Conservation (phyloP, 2,888 invertebrate genomes). For the Andrena fulva region DNA sequence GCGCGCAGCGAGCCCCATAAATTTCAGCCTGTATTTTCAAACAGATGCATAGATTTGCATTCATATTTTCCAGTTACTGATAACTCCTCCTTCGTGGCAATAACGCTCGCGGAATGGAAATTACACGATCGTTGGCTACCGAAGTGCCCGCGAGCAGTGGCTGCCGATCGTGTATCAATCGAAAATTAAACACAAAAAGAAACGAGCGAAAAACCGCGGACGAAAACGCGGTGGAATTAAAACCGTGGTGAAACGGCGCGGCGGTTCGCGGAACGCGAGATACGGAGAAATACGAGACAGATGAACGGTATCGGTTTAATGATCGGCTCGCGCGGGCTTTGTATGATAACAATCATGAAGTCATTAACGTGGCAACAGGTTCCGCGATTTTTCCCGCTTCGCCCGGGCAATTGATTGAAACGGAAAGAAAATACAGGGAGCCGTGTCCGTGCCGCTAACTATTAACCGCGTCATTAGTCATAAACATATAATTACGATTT, state of each 20-base stretch:
- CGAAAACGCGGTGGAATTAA: constrained; percentile 18
- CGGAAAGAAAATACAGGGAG: constrained; percentile 70
- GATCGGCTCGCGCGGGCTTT: constrained; percentile 58
- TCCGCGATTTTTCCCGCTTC: constrained; percentile 55
- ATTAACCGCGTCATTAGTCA: constrained; percentile 70
- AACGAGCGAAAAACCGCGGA: not conserved
- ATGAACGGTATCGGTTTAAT: constrained; percentile 59
- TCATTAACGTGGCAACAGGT: constrained; percentile 71
- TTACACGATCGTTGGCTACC: not conserved
- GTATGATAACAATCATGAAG: constrained; percentile 66
- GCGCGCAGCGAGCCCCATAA: not conserved
- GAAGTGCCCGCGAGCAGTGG: not conserved
- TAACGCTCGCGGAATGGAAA: not conserved
- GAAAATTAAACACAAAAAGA: not conserved
- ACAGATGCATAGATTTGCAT: constrained; percentile 6
- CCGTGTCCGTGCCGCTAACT: constrained; percentile 62
- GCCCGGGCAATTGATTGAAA: constrained; percentile 66
- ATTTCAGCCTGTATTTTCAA: constrained; percentile 8
- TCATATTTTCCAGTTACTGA: not conserved
- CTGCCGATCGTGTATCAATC: not conserved
- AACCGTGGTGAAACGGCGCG: not conserved
- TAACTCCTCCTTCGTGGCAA: not conserved
- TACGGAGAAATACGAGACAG: constrained; percentile 38
- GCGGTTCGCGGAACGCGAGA: not conserved
- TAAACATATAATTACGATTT: constrained; percentile 66